These are phyloP conservation scores for Psephotus haematonotus DNA, from an alignment of 2,113 vertebrate species.

Conservation along the genomic window DNA sequence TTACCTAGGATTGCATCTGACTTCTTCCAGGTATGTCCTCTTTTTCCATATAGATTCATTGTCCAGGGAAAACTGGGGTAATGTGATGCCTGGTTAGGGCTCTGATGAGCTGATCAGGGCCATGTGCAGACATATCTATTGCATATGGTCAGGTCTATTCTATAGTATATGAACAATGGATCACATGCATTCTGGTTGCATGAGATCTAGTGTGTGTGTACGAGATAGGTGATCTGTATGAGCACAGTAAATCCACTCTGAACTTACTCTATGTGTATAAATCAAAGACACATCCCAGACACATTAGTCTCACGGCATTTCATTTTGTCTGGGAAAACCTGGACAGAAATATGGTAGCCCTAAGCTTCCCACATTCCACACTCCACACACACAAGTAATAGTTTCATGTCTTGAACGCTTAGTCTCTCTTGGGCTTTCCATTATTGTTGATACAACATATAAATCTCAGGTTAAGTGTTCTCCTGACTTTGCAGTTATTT, in stretches of 20 bases:
- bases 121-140: background rate
- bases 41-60: background rate
- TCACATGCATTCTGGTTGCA: background rate
- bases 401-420: slow-evolving; percentile 35
- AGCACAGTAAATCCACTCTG: slow-evolving; percentile 15
- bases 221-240: background rate
- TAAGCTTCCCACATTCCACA: slow-evolving; percentile 64
- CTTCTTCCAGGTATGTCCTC: background rate
- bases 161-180: background rate
- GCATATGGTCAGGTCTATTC: background rate
- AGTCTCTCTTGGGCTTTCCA: slow-evolving; percentile 34
- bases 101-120: background rate
- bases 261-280: slow-evolving; percentile 16
- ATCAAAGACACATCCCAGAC: slow-evolving; percentile 64
- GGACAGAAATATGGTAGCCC: slow-evolving; percentile 67
- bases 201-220: background rate
- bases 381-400: slow-evolving; percentile 22
- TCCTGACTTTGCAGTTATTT: slow-evolving; percentile 44
- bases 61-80: background rate
- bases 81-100: background rate
- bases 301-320: slow-evolving; percentile 67
- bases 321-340: slow-evolving; percentile 61
- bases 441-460: slow-evolving; percentile 57
- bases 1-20: background rate
- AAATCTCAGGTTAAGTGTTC: slow-evolving; percentile 58